Evolutionary conservation across 2,113 vertebrate species (phyloP), one percentile per base, ranked within the genome.

Genomic region (Phaethon lepturus): DNA sequence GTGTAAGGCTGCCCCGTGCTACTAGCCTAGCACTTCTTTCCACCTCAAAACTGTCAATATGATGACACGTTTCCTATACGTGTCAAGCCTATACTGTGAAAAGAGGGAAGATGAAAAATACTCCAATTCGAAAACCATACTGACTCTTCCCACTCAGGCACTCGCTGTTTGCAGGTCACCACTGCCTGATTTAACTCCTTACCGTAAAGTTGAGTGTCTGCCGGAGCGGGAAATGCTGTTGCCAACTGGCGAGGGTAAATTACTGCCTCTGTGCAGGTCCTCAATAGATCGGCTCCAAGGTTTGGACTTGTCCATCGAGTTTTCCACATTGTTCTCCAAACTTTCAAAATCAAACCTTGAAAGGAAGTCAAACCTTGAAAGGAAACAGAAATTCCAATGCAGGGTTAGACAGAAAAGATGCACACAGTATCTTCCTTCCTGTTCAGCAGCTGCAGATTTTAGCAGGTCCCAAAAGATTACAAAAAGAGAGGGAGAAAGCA

Each of bases 241-340:
- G 88, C 99, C 99, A 7, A 99, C 98, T 0, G 98, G 98, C 0
- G 99, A 99, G 3, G 99, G 98, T 69, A 99, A 92, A 58, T 99
- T 99, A 89, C 97, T 98, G 86, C 99, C 99, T 94, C 98, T 97
- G 89, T 99, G 99, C 88, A 99, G 98, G 97, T 99, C 99, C 96
- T 99, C 99, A 33, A 99, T 99, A 19, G 99, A 99, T 52, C 99
- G 97, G 73, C 99, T 99, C 99, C 99, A 99, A 35, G 99, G 97
- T 91, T 99, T 99, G 24, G 99, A 98, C 92, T 99, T 99, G 69
- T 99, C 99, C 98, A 99, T 92, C 0, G 95, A 95, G 93, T 97
- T 98, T 77, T 99, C 99, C 92, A 99, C 97, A 11, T 98, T 99
- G 97, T 98, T 99, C 97, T 99, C 99, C 97, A 98, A 76, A 74